Evolutionary conservation across 2,797 vertebrate genomes (phyloP).

Genomic region (Sebastes vulpes): DNA sequence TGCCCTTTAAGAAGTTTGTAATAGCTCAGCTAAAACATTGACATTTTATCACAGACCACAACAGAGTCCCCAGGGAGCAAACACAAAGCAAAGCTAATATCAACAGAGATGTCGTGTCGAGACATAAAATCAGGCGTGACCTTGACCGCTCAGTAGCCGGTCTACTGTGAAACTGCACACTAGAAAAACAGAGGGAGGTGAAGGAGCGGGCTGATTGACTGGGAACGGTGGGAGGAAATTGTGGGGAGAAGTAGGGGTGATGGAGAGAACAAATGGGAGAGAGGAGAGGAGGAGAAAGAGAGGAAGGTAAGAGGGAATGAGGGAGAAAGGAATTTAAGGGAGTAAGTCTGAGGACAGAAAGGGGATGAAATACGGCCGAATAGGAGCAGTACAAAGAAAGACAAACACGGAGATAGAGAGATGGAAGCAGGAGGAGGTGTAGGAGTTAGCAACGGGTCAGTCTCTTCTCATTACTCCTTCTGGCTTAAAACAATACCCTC

Average conservation of each 20-base stretch:
- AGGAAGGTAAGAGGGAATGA: conserved; percentile 18
- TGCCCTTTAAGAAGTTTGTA: conserved; percentile 4
- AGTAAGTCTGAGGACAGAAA: conserved; percentile 39
- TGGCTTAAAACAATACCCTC: conserved; percentile 60
- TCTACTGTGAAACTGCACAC: conserved; percentile 68
- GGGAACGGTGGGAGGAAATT: conserved; percentile 58
- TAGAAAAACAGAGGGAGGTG: conserved; percentile 65
- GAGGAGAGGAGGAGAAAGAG: not conserved
- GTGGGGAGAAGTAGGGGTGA: not conserved
- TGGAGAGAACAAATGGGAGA: conserved; percentile 4
- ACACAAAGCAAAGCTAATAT: conserved; percentile 27
- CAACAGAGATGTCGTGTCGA: conserved; percentile 37
- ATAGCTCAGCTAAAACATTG: conserved; percentile 16
- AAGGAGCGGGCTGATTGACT: conserved; percentile 43
- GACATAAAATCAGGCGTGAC: conserved; percentile 62
- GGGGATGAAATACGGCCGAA: conserved; percentile 51
- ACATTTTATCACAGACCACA: conserved; percentile 21
- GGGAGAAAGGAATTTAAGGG: conserved; percentile 64
- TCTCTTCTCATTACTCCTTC: conserved; percentile 24
- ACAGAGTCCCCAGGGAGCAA: conserved; percentile 5
- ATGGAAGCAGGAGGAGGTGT: conserved; percentile 12
- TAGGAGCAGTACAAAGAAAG: conserved; percentile 30
- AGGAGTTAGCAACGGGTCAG: conserved; percentile 17
- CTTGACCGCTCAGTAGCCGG: conserved; percentile 63
- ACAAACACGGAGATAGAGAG: conserved; percentile 51